These are phyloP conservation scores for Maniola jurtina DNA, from an alignment of 1,140 invertebrate genomes.

Conservation along the genomic window DNA sequence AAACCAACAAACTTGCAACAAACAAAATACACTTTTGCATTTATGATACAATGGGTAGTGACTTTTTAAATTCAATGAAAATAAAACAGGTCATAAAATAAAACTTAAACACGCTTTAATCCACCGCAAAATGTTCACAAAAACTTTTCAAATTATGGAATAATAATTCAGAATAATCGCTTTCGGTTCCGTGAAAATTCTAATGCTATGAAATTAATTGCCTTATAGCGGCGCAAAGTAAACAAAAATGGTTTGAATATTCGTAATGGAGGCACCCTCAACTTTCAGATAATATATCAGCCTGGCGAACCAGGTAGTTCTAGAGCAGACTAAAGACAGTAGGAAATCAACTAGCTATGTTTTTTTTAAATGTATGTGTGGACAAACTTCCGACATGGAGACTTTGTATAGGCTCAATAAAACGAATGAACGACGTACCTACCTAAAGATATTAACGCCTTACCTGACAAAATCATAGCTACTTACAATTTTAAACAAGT, in stretches of 20 bases:
- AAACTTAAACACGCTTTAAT: conserved; percentile 23
- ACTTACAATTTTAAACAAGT: too few species aligned
- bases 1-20: neutral
- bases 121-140: conserved; percentile 11
- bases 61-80: conserved; percentile 10
- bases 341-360: too few species aligned
- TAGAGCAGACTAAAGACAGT: neutral
- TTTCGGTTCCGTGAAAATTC: conserved; percentile 38
- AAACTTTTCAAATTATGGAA: conserved; percentile 48
- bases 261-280: conserved; percentile 19
- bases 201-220: conserved; percentile 39
- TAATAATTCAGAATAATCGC: conserved; percentile 47
- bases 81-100: conserved; percentile 13
- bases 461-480: too few species aligned
- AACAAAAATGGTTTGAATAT: conserved; percentile 34
- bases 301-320: neutral
- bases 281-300: conserved; percentile 8
- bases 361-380: too few species aligned
- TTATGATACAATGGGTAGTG: too few species aligned
- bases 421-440: too few species aligned
- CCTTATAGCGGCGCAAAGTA: conserved; percentile 20
- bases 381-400: too few species aligned
- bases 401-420: too few species aligned
- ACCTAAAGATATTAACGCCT: too few species aligned
- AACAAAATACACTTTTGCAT: too few species aligned